Base-by-base conservation (phyloP, 2,797 vertebrate species). In the Muscicapa comitata region DNA sequence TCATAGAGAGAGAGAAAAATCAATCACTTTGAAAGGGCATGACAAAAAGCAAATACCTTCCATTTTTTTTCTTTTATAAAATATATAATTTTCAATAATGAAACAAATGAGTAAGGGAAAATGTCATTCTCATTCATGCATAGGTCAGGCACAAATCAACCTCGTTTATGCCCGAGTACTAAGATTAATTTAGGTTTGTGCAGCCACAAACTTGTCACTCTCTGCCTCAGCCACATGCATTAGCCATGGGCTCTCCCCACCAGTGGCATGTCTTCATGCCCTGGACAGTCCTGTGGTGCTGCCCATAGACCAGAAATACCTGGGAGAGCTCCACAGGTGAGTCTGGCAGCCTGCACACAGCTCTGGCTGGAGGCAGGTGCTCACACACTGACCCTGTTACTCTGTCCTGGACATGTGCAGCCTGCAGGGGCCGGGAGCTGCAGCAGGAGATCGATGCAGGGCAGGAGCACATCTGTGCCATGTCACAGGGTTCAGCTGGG, bases 381-480 rank as follows among this genome's bases (percentile, higher is more conserved):
- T 47, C 16, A 19, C 66, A 43, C 57, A 25, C 62, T 40, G 59
- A 73, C 59, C 78, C 68, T 7, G 18, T 25, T 28, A 31, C 65
- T 88, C 65, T 45, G 11, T 51, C 0, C 1, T 48, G 55, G 59
- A 15, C 61, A 7, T 0, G 3, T 57, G 37, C 45, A 66, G 59
- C 9, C 23, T 0, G 0, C 0, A 0, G 38, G 9, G 51, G 28
- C 37, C 17, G 5, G 53, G 50, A 92, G 25, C 66, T 72, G 61
- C 20, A 59, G 40, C 29, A 28, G 51, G 73, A 68, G 62, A 58
- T 38, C 1, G 0, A 50, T 55, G 24, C 0, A 0, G 53, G 76
- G 37, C 25, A 29, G 83, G n/a, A 86, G 37, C 57, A 28, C 42
- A 26, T 51, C 31, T 51, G 28, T 1, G 1, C n/a, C 7, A 1